Evolutionary conservation across 2,888 invertebrate genomes (phyloP).

Genomic region (Perizoma flavofasciatum): DNA sequence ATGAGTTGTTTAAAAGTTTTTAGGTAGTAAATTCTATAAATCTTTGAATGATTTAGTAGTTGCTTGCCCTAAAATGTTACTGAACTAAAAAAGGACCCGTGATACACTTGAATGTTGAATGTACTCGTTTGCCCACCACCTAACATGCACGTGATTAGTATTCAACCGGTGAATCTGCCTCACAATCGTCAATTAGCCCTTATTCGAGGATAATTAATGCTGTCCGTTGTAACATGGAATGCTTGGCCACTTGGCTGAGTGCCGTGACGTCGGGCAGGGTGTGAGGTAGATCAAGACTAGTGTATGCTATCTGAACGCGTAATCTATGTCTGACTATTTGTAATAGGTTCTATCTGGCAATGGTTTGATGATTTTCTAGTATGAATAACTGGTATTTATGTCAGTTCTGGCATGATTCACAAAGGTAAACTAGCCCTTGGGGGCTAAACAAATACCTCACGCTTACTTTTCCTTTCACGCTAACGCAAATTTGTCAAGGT

Average conservation of each 20-base stretch:
- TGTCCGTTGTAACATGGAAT: background rate
- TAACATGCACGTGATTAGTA: conserved; percentile 17
- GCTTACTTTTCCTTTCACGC: no score
- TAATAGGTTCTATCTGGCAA: no score
- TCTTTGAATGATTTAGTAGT: background rate
- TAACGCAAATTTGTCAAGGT: no score
- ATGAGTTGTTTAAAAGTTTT: no score
- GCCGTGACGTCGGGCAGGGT: conserved; percentile 3
- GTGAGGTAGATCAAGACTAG: conserved; percentile 23
- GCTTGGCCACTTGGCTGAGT: conserved; percentile 5
- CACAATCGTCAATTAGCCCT: conserved; percentile 31
- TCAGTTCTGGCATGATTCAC: no score
- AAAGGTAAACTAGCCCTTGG: no score
- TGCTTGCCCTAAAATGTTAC: conserved; percentile 2
- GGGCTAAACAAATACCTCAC: no score
- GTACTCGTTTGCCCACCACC: no score
- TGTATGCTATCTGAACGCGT: conserved; percentile 5
- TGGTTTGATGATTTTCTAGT: no score
- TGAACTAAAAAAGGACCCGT: conserved; percentile 7
- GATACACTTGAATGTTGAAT: background rate
- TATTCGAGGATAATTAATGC: conserved; percentile 25
- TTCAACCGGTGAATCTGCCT: conserved; percentile 9
- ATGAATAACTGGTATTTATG: no score
- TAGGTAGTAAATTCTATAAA: no score
- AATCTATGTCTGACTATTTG: background rate